A percentile compares a stretch with the other conserved stretches of the same genome.
Conservation (phyloP, 2,888 invertebrate genomes). For the Hirtodrosophila alboralis region DNA sequence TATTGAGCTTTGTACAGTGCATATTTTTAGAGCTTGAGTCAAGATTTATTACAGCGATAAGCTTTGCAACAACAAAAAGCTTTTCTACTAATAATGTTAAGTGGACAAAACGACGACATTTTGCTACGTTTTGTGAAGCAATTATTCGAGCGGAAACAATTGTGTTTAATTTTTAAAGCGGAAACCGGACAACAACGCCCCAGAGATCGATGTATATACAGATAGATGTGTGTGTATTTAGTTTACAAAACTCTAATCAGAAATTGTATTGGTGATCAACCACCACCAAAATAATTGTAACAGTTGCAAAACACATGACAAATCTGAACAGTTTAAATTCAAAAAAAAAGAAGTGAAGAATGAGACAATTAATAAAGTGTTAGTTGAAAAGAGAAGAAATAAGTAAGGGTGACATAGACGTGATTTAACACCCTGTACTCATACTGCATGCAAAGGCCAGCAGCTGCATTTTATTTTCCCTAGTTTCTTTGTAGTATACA, state of each 20-base stretch:
- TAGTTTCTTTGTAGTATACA: no score
- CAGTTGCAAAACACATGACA: conserved; percentile 28
- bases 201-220: no score
- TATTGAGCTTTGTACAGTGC: background rate
- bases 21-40: conserved; percentile 46
- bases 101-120: conserved; percentile 8
- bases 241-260: conserved; percentile 9
- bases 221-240: no score
- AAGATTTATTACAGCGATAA: conserved; percentile 19
- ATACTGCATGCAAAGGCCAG: no score
- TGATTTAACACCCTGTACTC: no score
- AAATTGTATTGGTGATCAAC: conserved; percentile 17
- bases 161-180: conserved; percentile 47
- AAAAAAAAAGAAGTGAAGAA: conserved; percentile 6
- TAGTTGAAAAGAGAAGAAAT: no score
- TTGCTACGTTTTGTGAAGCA: conserved; percentile 29
- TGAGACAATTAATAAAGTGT: no score
- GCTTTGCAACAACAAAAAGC: conserved; percentile 31
- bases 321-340: conserved; percentile 32
- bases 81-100: conserved; percentile 24
- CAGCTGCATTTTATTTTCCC: no score
- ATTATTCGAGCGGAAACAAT: conserved; percentile 73
- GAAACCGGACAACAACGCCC: conserved; percentile 41
- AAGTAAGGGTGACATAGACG: no score
- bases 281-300: conserved; percentile 22